A percentile compares a stretch with the other conserved stretches of the same genome.
These are phyloP conservation scores for Sarcophaga caerulescens DNA, from an alignment of 2,888 invertebrate species.

Conservation along the genomic window DNA sequence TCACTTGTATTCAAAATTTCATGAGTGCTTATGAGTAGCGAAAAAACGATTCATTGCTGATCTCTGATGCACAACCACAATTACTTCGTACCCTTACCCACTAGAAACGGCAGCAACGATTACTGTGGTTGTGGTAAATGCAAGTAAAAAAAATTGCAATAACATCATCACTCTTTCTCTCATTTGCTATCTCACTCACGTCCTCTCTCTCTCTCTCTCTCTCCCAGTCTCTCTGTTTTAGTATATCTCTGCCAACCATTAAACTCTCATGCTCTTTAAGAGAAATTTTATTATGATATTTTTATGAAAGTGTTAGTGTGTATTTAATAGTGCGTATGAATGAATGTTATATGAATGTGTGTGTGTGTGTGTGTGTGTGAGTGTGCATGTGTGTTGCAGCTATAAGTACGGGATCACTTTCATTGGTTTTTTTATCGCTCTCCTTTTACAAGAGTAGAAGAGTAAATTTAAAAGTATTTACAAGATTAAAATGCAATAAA, in stretches of 20 bases:
- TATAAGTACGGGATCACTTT: conserved; percentile 28
- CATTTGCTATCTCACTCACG: not conserved
- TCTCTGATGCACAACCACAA: not conserved
- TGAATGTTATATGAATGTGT: not conserved
- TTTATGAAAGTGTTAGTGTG: conserved; percentile 9
- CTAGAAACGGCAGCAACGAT: not conserved
- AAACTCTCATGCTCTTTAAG: no score
- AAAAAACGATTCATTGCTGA: no score
- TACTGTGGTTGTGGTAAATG: not conserved
- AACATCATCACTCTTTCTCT: conserved; percentile 15
- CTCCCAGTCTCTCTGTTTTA: no score
- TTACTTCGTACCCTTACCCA: not conserved
- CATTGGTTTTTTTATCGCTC: not conserved
- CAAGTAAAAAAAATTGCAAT: conserved; percentile 24
- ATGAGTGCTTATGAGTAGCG: no score
- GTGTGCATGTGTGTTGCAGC: no score
- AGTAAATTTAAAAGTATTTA: not conserved
- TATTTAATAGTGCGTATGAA: not conserved
- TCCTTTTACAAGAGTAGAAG: not conserved
- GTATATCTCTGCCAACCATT: no score
- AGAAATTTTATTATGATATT: not conserved
- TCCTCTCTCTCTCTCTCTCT: not conserved
- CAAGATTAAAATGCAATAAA: not conserved
- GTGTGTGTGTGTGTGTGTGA: no score
- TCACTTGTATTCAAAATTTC: no score